phyloP scores from a whole-genome alignment of 2,888 invertebrate species.

The Leptopilina myrica region DNA sequence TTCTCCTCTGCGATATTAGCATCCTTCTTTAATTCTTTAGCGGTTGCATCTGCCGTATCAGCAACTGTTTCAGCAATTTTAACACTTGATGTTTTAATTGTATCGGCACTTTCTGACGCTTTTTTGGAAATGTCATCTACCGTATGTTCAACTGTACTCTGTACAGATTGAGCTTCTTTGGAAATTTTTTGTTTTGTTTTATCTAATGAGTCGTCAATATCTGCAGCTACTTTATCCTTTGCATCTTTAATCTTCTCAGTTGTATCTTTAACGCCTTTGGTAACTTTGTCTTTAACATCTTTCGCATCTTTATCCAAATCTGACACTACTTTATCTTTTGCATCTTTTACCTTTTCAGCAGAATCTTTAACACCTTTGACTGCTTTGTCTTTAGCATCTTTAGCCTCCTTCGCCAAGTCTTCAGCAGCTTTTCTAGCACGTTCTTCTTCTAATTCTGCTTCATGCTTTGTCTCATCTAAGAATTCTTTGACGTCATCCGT shows the following conservation, averaged over 20 bases:
- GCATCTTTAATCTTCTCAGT: constrained; percentile 27
- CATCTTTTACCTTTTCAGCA: constrained; percentile 29
- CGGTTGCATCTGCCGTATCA: constrained; percentile 47
- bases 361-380: constrained; percentile 37
- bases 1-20: constrained; percentile 45
- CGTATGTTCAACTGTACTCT: constrained; percentile 58
- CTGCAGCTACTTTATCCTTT: constrained; percentile 58
- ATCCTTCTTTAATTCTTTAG: constrained; percentile 72
- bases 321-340: constrained; percentile 58
- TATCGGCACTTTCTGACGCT: constrained; percentile 43
- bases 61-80: constrained; percentile 52
- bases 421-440: constrained; percentile 50
- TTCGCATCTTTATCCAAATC: constrained; percentile 51
- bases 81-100: constrained; percentile 45
- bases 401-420: constrained; percentile 49
- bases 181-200: constrained; percentile 52
- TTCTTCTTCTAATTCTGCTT: constrained; percentile 59
- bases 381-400: constrained; percentile 55
- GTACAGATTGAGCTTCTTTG: constrained; percentile 56
- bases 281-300: constrained; percentile 55
- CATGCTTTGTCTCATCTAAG: constrained; percentile 64
- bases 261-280: constrained; percentile 23
- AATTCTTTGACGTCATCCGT: constrained; percentile 65
- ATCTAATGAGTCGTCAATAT: constrained; percentile 23
- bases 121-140: constrained; percentile 45